Evolutionary conservation across 2,888 invertebrate genomes (phyloP), one percentile per base, ranked within the genome.

Genomic region (Ctena decussata): DNA sequence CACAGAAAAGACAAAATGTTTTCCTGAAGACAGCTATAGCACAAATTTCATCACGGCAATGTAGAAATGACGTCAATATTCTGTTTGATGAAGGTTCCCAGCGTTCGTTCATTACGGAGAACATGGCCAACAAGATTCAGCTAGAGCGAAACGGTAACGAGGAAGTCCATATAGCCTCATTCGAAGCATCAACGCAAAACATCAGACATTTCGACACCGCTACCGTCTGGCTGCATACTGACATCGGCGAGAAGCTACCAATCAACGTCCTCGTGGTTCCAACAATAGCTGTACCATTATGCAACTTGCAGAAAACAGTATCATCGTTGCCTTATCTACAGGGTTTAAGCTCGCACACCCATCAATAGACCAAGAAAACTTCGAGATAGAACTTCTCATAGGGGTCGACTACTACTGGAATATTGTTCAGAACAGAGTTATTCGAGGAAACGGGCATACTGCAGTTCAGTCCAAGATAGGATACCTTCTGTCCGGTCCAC

Each of bases 231-330:
- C 37, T 87, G 11, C n/a, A 46, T 37, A 77, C 86, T 5, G 82
- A 78, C 32, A 18, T 37, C 32, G 44, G 57, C 37, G 46, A 79
- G 21, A 70, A 27, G 12, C 84, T 89, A 12, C 41, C 76, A 1
- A 69, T 89, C 6, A 65, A 87, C n/a, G 82, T 86, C 6, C 65
- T 89, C 11, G 75, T 89, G 21, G 84, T 84, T 6, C 86, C 87
- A 0, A 41, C 78, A 6, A 89, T 87, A 24, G 77, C 89, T 15
- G 75, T 77, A 15, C 85, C 87, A 21, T 53, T 87, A 21, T 39
- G 39, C 12, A 71, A 39, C 24, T 18, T 75, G 8, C 72, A 39
- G 5, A 46, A 35, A 12, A 44, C 57, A 12, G 46, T 78, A 0
- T 32, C 46, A 15, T 49, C 46, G 15, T 39, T 84, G 27, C 53